Percentiles rank a stretch among this genome's conserved stretches.
Conservation (phyloP, 1,140 invertebrate genomes). For the Dryas iulia region DNA sequence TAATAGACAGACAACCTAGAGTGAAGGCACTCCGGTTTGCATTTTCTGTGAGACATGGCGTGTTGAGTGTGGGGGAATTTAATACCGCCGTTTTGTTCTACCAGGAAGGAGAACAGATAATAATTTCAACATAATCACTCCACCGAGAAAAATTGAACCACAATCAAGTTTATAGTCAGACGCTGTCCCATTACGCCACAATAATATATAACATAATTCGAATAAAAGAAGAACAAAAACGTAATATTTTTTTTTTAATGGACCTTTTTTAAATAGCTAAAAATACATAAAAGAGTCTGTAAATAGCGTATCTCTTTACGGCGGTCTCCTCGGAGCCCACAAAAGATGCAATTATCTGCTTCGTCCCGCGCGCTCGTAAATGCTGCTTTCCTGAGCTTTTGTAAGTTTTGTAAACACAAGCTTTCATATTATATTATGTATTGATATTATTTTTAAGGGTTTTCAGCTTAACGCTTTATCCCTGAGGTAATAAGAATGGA, state of each 20-base stretch:
- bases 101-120: no score
- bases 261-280: background rate
- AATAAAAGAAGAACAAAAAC: background rate
- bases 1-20: no score
- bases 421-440: background rate
- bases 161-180: no score
- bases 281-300: background rate
- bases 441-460: background rate
- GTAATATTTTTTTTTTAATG: background rate
- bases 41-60: no score
- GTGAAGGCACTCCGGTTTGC: no score
- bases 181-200: no score
- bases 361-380: background rate
- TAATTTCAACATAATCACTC: no score
- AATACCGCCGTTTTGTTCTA: no score
- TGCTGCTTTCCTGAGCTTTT: background rate
- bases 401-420: background rate
- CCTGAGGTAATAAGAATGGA: no score
- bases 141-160: no score
- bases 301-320: background rate
- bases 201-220: background rate
- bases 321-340: background rate
- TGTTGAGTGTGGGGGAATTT: no score
- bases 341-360: constrained; percentile 1
- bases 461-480: no score